Percentiles rank a stretch among this genome's conserved stretches.
Conservation (phyloP, 2,888 invertebrate genomes). For the Pachliopta kotzebuea region DNA sequence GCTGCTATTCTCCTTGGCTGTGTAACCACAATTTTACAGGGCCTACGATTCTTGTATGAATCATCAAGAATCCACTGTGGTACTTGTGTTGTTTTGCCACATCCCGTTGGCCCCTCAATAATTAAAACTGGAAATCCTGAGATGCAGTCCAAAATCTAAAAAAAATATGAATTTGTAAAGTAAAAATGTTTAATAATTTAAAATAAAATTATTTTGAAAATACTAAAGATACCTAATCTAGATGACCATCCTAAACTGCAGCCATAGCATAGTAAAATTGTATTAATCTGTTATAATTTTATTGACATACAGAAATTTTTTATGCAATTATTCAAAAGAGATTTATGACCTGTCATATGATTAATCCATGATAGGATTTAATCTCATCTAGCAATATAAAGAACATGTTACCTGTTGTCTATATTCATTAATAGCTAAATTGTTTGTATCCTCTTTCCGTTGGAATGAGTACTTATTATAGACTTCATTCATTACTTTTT, state of each 20-base stretch:
- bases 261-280: too few species aligned
- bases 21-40: conserved; percentile 94
- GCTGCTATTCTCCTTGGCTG: conserved; percentile 97
- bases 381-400: too few species aligned
- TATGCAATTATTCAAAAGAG: too few species aligned
- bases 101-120: conserved; percentile 96
- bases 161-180: neutral
- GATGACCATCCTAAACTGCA: too few species aligned
- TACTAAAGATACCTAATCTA: too few species aligned
- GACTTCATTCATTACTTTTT: conserved; percentile 65
- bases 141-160: conserved; percentile 85
- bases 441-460: conserved; percentile 58
- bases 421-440: conserved; percentile 61
- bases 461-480: conserved; percentile 70
- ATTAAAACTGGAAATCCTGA: conserved; percentile 87
- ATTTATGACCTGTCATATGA: too few species aligned
- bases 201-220: too few species aligned
- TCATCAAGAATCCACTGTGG: conserved; percentile 96
- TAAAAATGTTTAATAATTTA: too few species aligned
- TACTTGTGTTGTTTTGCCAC: conserved; percentile 94
- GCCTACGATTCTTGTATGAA: conserved; percentile 79
- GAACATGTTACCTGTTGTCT: conserved; percentile 49
- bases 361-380: too few species aligned
- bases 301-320: too few species aligned
- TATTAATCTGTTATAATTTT: too few species aligned